phyloP scores from a whole-genome alignment of 2,888 invertebrate genomes.

The Lathronympha strigana region DNA sequence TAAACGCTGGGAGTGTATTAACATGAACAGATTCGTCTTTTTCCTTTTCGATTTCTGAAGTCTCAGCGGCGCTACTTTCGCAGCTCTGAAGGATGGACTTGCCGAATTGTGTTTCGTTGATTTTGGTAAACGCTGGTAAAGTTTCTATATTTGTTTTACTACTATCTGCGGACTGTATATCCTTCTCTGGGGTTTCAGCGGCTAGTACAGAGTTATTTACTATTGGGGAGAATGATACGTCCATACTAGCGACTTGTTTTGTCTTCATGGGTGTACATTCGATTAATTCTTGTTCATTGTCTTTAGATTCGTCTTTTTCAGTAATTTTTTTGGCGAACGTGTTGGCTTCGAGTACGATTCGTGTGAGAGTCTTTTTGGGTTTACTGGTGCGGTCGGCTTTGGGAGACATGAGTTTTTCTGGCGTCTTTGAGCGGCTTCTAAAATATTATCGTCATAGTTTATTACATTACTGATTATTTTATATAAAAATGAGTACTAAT shows the following conservation, averaged over 20 bases:
- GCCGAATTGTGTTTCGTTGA: conserved; percentile 35
- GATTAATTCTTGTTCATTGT: conserved; percentile 39
- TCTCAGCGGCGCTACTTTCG: conserved; percentile 23
- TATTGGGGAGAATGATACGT: conserved; percentile 75
- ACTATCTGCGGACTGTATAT: conserved; percentile 51
- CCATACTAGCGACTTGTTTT: conserved; percentile 63
- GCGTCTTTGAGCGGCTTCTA: conserved; percentile 75
- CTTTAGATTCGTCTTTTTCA: conserved; percentile 59
- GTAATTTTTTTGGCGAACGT: conserved; percentile 69
- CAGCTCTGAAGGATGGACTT: conserved; percentile 36
- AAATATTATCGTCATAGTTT: conserved; percentile 38
- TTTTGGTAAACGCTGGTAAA: conserved; percentile 26
- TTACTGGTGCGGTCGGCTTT: conserved; percentile 62
- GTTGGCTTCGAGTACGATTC: conserved; percentile 76
- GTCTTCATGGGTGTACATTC: conserved; percentile 75
- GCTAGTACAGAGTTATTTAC: conserved; percentile 71
- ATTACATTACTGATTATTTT: background rate
- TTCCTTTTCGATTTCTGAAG: conserved; percentile 28
- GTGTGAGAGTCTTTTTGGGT: conserved; percentile 69
- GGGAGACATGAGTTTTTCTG: conserved; percentile 72
- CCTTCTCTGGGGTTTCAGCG: conserved; percentile 54
- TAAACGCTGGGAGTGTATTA: conserved; percentile 58
- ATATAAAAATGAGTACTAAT: no score
- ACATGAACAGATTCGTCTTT: conserved; percentile 22
- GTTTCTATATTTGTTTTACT: conserved; percentile 52